These are phyloP conservation scores for Trissolcus japonicus DNA, from an alignment of 2,888 invertebrate genomes.

Conservation along the genomic window DNA sequence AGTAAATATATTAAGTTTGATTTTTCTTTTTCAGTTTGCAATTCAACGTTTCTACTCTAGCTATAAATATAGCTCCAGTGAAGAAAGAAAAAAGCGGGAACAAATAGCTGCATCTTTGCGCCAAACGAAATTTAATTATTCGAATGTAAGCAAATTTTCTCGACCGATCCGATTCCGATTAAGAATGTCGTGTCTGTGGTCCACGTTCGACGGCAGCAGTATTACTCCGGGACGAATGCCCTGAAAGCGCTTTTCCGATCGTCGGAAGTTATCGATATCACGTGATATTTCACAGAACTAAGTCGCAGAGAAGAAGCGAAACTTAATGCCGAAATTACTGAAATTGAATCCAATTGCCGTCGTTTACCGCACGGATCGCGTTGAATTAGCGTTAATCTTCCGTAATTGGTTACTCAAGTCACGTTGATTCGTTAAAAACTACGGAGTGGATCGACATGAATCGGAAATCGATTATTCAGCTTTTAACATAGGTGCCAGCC, in stretches of 20 bases:
- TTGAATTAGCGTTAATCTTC: slow-evolving; percentile 61
- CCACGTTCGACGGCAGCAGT: slow-evolving; percentile 31
- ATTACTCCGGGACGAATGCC: slow-evolving; percentile 39
- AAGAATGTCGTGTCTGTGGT: slow-evolving; percentile 45
- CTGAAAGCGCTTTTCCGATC: slow-evolving; percentile 51
- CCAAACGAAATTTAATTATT: slow-evolving; percentile 29
- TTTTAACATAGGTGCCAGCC: slow-evolving; percentile 13
- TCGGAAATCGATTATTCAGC: slow-evolving; percentile 50
- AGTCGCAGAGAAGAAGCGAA: slow-evolving; percentile 55
- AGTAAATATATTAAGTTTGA: no score
- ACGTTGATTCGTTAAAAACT: slow-evolving; percentile 56
- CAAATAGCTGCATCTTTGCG: no score
- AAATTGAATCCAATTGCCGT: slow-evolving; percentile 61
- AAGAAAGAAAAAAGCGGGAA: no score
- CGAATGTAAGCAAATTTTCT: slow-evolving; percentile 24
- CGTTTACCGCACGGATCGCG: slow-evolving; percentile 51
- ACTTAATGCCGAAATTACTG: slow-evolving; percentile 61
- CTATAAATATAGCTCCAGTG: no score
- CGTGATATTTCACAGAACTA: slow-evolving; percentile 52
- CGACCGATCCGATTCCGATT: slow-evolving; percentile 11
- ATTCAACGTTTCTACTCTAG: no score
- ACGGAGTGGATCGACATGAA: slow-evolving; percentile 39
- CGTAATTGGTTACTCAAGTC: slow-evolving; percentile 57
- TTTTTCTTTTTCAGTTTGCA: no score
- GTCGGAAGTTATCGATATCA: slow-evolving; percentile 52